phyloP scores from a whole-genome alignment of 2,113 vertebrate genomes.

The Girardinichthys multiradiatus region DNA sequence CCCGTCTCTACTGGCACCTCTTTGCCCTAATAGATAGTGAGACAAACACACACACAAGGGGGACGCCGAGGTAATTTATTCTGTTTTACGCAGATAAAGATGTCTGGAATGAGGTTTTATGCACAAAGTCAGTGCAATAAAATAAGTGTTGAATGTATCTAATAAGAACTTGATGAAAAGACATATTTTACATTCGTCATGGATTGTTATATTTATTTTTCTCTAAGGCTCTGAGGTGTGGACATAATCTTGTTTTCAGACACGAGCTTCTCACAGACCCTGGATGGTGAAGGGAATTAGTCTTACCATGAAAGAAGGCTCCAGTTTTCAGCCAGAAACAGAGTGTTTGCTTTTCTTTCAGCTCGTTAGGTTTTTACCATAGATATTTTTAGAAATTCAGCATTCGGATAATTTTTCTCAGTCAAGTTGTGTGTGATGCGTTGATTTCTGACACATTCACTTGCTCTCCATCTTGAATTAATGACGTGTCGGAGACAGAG shows the following conservation, averaged over 20 bases:
- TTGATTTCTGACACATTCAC: slow-evolving; percentile 52
- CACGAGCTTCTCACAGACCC: slow-evolving; percentile 29
- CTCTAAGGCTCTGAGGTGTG: slow-evolving; percentile 57
- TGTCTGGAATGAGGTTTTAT: slow-evolving; percentile 51
- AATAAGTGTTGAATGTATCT: slow-evolving; percentile 66
- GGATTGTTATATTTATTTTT: slow-evolving; percentile 76
- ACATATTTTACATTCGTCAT: slow-evolving; percentile 75
- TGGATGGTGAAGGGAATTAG: slow-evolving; percentile 2
- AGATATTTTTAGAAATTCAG: slow-evolving; percentile 66
- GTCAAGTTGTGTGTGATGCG: slow-evolving; percentile 38
- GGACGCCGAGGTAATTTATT: slow-evolving; percentile 54
- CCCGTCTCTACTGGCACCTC: slow-evolving; percentile 28
- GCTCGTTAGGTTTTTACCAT: slow-evolving; percentile 67
- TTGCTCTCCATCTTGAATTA: slow-evolving; percentile 24
- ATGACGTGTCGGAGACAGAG: slow-evolving; percentile 34
- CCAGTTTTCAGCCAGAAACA: slow-evolving; percentile 59
- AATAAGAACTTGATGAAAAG: slow-evolving; percentile 54
- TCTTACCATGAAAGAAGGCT: slow-evolving; percentile 31
- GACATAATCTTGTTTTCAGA: slow-evolving; percentile 48
- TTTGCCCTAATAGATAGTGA: slow-evolving; percentile 32
- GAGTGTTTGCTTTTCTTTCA: slow-evolving; percentile 50
- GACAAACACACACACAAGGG: slow-evolving; percentile 31
- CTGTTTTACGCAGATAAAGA: slow-evolving; percentile 54
- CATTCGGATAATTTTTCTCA: slow-evolving; percentile 57
- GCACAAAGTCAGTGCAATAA: slow-evolving; percentile 61